Conservation (phyloP, 1,140 invertebrate genomes). For the Conus betulinus region DNA sequence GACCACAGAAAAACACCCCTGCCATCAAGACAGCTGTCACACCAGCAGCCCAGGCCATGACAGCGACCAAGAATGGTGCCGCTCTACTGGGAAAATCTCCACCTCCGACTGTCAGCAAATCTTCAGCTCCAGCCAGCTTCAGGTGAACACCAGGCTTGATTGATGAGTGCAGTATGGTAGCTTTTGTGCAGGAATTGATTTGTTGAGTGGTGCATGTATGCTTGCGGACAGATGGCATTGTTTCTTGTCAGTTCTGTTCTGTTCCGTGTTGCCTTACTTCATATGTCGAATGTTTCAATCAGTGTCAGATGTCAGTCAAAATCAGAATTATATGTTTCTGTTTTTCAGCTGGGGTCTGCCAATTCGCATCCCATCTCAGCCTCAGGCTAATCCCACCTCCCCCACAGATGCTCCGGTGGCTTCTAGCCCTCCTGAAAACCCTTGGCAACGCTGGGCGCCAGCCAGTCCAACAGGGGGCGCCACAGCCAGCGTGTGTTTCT, state of each 20-base stretch:
- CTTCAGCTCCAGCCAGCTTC: neutral
- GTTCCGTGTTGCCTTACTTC: no score
- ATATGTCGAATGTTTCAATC: no score
- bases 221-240: no score
- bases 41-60: neutral
- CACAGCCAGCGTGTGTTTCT: conserved; percentile 54
- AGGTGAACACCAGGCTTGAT: neutral
- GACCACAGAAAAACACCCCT: neutral
- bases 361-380: conserved; percentile 30
- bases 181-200: no score
- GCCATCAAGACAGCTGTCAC: neutral
- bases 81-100: conserved; percentile 32
- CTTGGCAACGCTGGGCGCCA: conserved; percentile 7
- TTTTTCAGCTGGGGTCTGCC: conserved; percentile 66
- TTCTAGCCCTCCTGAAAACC: conserved; percentile 29
- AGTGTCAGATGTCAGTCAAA: no score
- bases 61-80: neutral
- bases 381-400: conserved; percentile 10
- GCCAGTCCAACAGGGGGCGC: conserved; percentile 43
- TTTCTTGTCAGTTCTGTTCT: no score
- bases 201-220: no score
- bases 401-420: neutral
- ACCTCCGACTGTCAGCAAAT: conserved; percentile 23
- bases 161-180: no score
- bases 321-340: conserved; percentile 10